A percentile compares a stretch with the other conserved stretches of the same genome.
Evolutionary conservation across 2,113 vertebrate species (phyloP).

Genomic region (Coturnix japonica): DNA sequence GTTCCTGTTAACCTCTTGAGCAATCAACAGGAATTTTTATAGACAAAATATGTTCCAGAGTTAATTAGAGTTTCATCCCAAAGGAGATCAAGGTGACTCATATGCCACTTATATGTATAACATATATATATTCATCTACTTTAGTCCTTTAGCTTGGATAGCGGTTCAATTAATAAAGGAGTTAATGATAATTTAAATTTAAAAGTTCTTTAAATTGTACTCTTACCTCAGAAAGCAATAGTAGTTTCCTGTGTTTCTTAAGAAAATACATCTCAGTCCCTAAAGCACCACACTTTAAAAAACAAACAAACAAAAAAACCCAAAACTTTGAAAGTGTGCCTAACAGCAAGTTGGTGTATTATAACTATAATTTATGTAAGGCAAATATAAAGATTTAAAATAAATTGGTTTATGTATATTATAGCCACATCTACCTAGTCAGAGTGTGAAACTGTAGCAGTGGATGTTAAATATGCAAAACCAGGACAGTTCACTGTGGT

Average conservation of each 20-base stretch:
- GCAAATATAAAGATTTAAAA: neutral
- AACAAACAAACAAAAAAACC: neutral
- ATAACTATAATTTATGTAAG: neutral
- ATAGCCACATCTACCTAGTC: too few relatives aligned
- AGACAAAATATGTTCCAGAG: slow-evolving; percentile 39
- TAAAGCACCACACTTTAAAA: neutral
- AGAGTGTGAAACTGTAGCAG: neutral
- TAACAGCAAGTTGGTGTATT: neutral
- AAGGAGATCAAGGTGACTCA: slow-evolving; percentile 55
- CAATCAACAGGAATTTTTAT: slow-evolving; percentile 50
- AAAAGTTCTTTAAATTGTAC: slow-evolving; percentile 32
- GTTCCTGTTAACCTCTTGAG: slow-evolving; percentile 11
- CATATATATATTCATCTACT: neutral
- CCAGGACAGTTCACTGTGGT: neutral
- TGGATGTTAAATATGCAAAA: neutral
- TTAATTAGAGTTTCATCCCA: slow-evolving; percentile 59
- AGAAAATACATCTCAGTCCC: neutral
- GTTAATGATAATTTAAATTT: slow-evolving; percentile 55
- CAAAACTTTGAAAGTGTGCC: neutral
- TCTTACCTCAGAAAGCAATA: neutral
- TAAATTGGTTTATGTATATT: neutral
- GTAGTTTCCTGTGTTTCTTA: neutral
- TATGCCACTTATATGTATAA: slow-evolving; percentile 12
- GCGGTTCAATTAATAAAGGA: slow-evolving; percentile 30
- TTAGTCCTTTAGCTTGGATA: neutral